A percentile compares a stretch with the other conserved stretches of the same genome.
Conservation (phyloP, 2,888 invertebrate genomes). For the Ectobius pallidus region DNA sequence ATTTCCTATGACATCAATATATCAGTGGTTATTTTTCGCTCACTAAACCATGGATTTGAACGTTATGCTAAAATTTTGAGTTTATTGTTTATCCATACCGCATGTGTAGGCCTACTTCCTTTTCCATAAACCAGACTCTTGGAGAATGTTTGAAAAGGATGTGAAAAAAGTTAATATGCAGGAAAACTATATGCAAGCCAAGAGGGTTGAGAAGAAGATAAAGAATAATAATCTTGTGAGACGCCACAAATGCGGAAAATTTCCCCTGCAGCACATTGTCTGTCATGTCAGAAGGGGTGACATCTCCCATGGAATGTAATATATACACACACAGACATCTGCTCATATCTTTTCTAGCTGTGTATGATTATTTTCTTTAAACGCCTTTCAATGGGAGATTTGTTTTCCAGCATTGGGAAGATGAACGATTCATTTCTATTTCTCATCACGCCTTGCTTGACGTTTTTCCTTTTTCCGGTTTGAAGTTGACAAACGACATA, state of each 20-base stretch:
- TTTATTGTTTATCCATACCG: no score
- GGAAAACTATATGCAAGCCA: neutral
- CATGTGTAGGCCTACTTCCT: no score
- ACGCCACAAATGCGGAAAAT: slow-evolving; percentile 21
- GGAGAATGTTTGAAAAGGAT: slow-evolving; percentile 12
- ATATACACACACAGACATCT: neutral
- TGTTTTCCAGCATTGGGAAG: no score
- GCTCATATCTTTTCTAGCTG: neutral
- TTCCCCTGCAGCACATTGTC: slow-evolving; percentile 10
- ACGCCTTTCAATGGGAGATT: neutral
- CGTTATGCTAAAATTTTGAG: no score
- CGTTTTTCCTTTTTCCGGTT: no score
- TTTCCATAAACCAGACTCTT: neutral
- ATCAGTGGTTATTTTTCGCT: no score
- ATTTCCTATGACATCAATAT: no score
- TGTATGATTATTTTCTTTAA: neutral
- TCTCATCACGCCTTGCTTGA: no score
- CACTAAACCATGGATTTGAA: no score
- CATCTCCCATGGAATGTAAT: neutral
- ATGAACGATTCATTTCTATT: no score
- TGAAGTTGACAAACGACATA: no score
- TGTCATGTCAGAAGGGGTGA: slow-evolving; percentile 9
- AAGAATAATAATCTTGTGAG: neutral
- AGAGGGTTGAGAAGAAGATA: neutral
- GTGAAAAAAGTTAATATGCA: slow-evolving; percentile 1